Conservation (phyloP, 1,140 invertebrate genomes). For the Drosophila busckii region DNA sequence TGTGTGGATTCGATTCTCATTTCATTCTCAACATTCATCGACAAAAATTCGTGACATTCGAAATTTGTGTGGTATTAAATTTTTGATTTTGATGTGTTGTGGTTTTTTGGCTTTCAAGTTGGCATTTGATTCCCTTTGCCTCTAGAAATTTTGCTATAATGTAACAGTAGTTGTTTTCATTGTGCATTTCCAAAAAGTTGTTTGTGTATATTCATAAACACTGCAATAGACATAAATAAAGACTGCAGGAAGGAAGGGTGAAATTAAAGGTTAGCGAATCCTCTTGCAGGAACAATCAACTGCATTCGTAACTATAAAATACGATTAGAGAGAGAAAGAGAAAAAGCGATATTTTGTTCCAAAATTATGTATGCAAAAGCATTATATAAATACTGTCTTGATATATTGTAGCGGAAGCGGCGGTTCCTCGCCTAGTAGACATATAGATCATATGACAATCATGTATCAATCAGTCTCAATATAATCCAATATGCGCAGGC, state of each 20-base stretch:
- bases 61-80: constrained; percentile 32
- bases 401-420: no score
- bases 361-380: constrained; percentile 27
- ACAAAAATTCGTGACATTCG: no score
- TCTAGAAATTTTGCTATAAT: constrained; percentile 64
- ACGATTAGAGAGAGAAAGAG: constrained; percentile 26
- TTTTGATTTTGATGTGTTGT: constrained; percentile 40
- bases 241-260: neutral
- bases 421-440: neutral
- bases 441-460: neutral
- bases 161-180: constrained; percentile 10
- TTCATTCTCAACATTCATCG: neutral
- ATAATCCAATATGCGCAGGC: constrained; percentile 51
- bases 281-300: constrained; percentile 49
- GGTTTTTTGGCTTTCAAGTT: constrained; percentile 71
- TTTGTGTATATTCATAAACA: neutral
- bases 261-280: constrained; percentile 19
- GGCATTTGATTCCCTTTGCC: constrained; percentile 75
- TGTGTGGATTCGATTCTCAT: neutral
- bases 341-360: constrained; percentile 37
- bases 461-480: constrained; percentile 3
- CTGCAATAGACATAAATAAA: constrained; percentile 29
- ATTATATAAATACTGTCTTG: constrained; percentile 37
- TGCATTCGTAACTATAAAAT: constrained; percentile 52
- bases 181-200: constrained; percentile 9